These are phyloP conservation scores for Ctenosaura bakeri DNA, from an alignment of 2,797 vertebrate species.

Conservation along the genomic window DNA sequence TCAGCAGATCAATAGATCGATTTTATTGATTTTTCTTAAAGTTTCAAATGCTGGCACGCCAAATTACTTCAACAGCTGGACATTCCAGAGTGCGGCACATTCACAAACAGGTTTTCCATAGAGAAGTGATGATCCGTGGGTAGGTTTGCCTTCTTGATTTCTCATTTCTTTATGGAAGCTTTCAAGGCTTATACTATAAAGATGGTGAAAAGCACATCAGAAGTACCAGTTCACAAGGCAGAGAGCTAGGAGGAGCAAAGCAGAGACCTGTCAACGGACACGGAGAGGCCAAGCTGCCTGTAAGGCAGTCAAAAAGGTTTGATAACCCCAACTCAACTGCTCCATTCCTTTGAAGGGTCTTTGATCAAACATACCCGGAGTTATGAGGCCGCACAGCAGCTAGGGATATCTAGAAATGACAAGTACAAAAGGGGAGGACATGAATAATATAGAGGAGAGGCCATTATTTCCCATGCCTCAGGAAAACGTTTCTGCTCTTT, in stretches of 20 bases:
- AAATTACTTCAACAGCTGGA: too few species aligned
- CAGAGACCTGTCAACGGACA: neutral
- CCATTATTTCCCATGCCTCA: slow-evolving; percentile 60
- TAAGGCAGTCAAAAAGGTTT: slow-evolving; percentile 4
- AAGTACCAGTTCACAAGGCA: too few species aligned
- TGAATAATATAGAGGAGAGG: slow-evolving; percentile 65
- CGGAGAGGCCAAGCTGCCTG: neutral
- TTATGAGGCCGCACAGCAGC: slow-evolving; percentile 54
- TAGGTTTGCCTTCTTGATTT: neutral
- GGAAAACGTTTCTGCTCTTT: slow-evolving; percentile 60
- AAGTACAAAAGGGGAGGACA: slow-evolving; percentile 63
- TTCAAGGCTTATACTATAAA: neutral
- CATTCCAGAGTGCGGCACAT: too few species aligned
- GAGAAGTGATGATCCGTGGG: neutral
- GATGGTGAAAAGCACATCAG: too few species aligned
- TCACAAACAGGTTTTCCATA: neutral
- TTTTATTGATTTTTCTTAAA: too few species aligned
- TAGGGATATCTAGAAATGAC: slow-evolving; percentile 57
- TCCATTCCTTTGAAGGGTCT: slow-evolving; percentile 45
- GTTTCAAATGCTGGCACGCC: too few species aligned
- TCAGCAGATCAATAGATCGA: too few species aligned
- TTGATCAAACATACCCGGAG: slow-evolving; percentile 54
- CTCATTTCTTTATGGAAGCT: neutral
- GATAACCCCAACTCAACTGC: slow-evolving; percentile 40
- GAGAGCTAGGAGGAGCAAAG: neutral